These are phyloP conservation scores for Zalophus californianus DNA, from an alignment of 2,797 vertebrate species.

Conservation along the genomic window DNA sequence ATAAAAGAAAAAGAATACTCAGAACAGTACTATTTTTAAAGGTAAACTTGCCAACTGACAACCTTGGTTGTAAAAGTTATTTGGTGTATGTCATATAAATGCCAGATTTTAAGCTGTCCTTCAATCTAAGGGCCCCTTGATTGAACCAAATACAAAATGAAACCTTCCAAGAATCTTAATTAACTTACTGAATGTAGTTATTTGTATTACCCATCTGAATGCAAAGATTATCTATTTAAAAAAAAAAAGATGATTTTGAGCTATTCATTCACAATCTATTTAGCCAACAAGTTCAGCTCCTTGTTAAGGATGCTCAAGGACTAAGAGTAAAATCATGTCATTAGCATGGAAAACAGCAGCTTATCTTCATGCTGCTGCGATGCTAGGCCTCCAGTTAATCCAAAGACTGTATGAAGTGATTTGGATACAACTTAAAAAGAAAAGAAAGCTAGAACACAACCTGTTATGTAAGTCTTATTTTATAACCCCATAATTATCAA, in stretches of 20 bases:
- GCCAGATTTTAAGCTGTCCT: neutral
- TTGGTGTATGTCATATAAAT: neutral
- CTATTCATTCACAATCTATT: neutral
- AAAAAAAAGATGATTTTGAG: neutral
- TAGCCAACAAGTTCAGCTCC: neutral
- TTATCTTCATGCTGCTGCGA: neutral
- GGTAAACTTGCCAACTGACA: neutral
- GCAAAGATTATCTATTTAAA: neutral
- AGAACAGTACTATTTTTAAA: conserved; percentile 22
- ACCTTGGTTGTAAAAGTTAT: conserved; percentile 33
- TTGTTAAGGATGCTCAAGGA: neutral
- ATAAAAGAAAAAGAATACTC: conserved; percentile 32
- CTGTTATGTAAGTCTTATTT: neutral
- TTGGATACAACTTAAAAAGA: conserved; percentile 20
- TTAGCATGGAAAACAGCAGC: neutral
- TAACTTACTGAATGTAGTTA: conserved; percentile 38
- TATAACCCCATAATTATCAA: neutral
- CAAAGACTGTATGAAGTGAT: neutral
- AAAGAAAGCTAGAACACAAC: conserved; percentile 34
- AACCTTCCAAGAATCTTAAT: conserved; percentile 15
- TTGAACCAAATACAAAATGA: conserved; percentile 25
- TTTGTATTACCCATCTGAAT: conserved; percentile 31
- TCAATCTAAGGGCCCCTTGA: neutral
- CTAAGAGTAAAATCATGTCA: neutral
- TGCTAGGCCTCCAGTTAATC: neutral